Evolutionary conservation across 2,113 vertebrate genomes (phyloP), one percentile per base, ranked within the genome.

Genomic region (Astatotilapia flaviijosephi): DNA sequence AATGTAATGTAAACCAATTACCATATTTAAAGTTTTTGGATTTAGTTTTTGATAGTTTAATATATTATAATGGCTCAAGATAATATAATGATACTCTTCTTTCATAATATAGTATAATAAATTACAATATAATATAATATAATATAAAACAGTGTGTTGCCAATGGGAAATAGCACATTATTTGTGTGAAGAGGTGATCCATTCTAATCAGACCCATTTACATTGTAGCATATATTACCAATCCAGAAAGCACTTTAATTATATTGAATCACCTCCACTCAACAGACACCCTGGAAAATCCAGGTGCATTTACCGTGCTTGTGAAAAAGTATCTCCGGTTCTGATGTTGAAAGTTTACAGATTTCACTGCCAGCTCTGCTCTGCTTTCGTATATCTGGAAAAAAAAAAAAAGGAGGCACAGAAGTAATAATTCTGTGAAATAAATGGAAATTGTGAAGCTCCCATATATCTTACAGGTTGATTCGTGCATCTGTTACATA

Each of bases 401-500:
- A 4, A 4, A 4, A 51, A 56, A 28, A 70, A 42, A 54, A 62
- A 28, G 73, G 40, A 85, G 2, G 13, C 55, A 42, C 9, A 12
- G 73, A 77, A 58, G 23, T 80, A 85, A 87, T 62, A 54, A 83
- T 62, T 90, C 58, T 45, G 14, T 73, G 45, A 86, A 77, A 83
- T 56, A 65, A 70, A 92, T 60, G 51, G 7, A 85, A 56, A 62
- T 51, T 6, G 53, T 23, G 45, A 60, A 40, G 40, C 83, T 82
- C 51, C 37, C 60, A 21, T 83, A 68, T 73, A 82, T 90, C 73
- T 85, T 40, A 35, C 23, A 86, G 54, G 80, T 79, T 92, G 82
- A 90, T 93, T 90, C 83, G 58, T 75, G 85, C 70, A 89, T 91
- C 77, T 70, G 62, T 89, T 82, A 81, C 83, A 90, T 86, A 84